Evolutionary conservation across 2,113 vertebrate genomes (phyloP), one percentile per base, ranked within the genome.

Genomic region (Carlito syrichta): DNA sequence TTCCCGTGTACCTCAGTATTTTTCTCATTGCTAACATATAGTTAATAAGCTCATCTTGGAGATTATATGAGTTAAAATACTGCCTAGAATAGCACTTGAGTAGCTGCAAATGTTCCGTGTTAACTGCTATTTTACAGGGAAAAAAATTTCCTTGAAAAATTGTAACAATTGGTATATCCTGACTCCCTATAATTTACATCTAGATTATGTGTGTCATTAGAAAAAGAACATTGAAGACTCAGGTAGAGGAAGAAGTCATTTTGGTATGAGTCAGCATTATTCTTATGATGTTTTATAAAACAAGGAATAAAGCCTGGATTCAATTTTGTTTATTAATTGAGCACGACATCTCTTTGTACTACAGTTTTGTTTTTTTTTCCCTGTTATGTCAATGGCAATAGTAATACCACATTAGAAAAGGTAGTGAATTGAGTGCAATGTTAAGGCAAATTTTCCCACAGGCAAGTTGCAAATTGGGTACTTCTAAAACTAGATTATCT

Each of bases 261-360:
- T 91, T 60, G 35, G 4, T 12, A 52, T 88, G 62, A 81, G 73
- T 54, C 73, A 95, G 6, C 52, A 95, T 97, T 77, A 82, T 50
- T 78, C 35, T 10, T 30, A 23, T 76, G 62, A 11, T 63, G 66
- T 84, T 58, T 76, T 48, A 66, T 84, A 84, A 69, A 22, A 76
- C 2, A 84, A 32, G 3, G 38, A 89, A 89, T 60, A 40, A 1
- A 94, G 5, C n/a, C n/a, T 91, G 25, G 30, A 92, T 89, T 62
- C 52, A 88, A 60, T 93, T 93, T 79, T 96, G 40, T 81, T 89
- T 95, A 87, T 82, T 89, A 97, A 93, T 91, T 93, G 74, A 93
- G 83, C 50, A 87, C 9, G 27, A 8, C 30, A 93, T 6, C 16
- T 89, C 35, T n/a, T 93, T 83, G 63, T 60, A 35, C 23, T 91